Base-by-base conservation (phyloP, 2,797 vertebrate species). In the Chiloscyllium punctatum region DNA sequence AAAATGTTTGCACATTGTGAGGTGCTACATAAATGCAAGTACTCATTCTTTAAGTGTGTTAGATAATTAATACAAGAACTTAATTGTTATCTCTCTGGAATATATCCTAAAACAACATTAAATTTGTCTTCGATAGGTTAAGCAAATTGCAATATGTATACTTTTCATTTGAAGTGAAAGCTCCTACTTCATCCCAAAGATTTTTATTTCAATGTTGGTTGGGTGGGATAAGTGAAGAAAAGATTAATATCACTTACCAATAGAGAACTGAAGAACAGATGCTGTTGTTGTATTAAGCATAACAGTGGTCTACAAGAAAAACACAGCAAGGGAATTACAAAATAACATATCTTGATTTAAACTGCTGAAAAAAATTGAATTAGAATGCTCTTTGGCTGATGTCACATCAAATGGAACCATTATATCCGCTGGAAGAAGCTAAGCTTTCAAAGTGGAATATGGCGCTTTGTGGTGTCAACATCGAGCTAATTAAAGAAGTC, bases 251-350 rank as follows among this genome's bases (percentile, higher is more conserved):
- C 96, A 98, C 99, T 99, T 97, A 99, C 99, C 99, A 72, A 99
- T 97, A 27, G 99, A 98, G 97, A 99, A 99, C 51, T 99, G 99
- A 96, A 99, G 98, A 95, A 99, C 97, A 1, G 99, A 99, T 71
- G 99, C 99, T 96, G 99, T 99, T 96, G 98, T 99, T 96, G 99
- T 99, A 97, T 99, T 99, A 96, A 99, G 98, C 96, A 97, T 97
- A 96, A 98, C 97, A 84, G 99, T 98, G 87, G 97, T 98, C 99
- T 99, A 96, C 1, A 62, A 62, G 9, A 96, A 96, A 71, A 88
- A 95, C 48, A 77, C n/a, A 8, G 57, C 42, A 74, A 57, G 69
- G 77, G 25, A 27, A 94, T 95, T 95, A 95, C 13, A 72, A 57
- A 53, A 77, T 25, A 7, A 74, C 6, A 74, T 4, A 33, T 77